Evolutionary conservation across 2,888 invertebrate species (phyloP).

Genomic region (Prosopocoilus inquinatus): DNA sequence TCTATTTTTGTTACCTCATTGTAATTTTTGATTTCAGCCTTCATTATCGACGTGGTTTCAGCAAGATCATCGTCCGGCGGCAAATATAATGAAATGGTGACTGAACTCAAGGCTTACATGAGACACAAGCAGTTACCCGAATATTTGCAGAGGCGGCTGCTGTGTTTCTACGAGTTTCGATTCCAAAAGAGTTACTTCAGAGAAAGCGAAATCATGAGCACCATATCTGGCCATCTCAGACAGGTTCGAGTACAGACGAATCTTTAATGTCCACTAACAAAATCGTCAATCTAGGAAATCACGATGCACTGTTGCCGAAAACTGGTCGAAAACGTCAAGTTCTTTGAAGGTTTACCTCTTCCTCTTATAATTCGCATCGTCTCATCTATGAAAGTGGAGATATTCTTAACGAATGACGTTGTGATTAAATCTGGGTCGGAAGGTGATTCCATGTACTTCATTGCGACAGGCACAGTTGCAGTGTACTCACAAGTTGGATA

Average conservation of each 20-base stretch:
- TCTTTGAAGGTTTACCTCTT: slow-evolving; percentile 55
- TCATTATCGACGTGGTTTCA: too few relatives aligned
- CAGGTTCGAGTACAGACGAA: slow-evolving; percentile 32
- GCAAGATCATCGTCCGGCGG: not conserved
- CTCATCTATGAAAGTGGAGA: slow-evolving; percentile 52
- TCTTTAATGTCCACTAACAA: too few relatives aligned
- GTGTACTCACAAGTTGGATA: slow-evolving; percentile 53
- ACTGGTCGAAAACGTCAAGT: slow-evolving; percentile 56
- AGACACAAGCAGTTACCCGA: slow-evolving; percentile 57
- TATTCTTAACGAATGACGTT: slow-evolving; percentile 56
- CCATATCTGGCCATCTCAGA: slow-evolving; percentile 54
- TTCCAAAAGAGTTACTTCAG: slow-evolving; percentile 60
- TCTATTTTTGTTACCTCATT: too few relatives aligned
- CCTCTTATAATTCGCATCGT: slow-evolving; percentile 54
- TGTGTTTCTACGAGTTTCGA: slow-evolving; percentile 58
- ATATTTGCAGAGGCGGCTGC: slow-evolving; percentile 55
- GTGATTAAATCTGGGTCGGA: slow-evolving; percentile 53
- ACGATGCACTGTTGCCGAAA: slow-evolving; percentile 56
- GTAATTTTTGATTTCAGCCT: too few relatives aligned
- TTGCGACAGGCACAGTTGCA: slow-evolving; percentile 57
- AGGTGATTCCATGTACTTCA: slow-evolving; percentile 60
- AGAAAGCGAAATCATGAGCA: slow-evolving; percentile 55
- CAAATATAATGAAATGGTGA: slow-evolving; percentile 56
- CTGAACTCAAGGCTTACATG: slow-evolving; percentile 59
- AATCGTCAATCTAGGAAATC: slow-evolving; percentile 47